These are phyloP conservation scores for Habropoda laboriosa DNA, from an alignment of 1,140 invertebrate genomes.

Conservation along the genomic window DNA sequence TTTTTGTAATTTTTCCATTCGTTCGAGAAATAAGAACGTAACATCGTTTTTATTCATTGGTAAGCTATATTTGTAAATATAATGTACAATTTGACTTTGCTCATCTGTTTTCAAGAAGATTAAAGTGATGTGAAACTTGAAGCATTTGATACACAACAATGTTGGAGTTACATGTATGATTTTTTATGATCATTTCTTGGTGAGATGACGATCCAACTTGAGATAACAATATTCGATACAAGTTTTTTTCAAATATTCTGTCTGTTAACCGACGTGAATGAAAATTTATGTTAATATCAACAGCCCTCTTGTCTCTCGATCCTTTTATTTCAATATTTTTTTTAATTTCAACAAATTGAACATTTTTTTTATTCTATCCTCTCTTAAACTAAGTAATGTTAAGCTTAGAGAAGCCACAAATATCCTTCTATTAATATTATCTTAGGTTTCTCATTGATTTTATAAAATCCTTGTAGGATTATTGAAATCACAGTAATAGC, in stretches of 20 bases:
- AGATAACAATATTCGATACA: background rate
- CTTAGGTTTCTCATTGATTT: constrained; percentile 1
- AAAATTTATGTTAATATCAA: constrained; percentile 6
- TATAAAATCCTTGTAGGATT: constrained; percentile 48
- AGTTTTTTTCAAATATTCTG: background rate
- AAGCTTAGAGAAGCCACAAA: background rate
- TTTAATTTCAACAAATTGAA: background rate
- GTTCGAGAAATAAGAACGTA: background rate
- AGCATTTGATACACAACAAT: background rate
- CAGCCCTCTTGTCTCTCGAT: background rate
- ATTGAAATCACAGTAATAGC: constrained; percentile 58
- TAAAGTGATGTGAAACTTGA: too few species aligned
- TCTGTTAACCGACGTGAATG: background rate
- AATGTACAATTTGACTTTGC: too few species aligned
- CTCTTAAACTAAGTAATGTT: background rate
- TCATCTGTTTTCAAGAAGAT: background rate
- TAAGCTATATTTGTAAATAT: background rate
- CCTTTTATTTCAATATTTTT: background rate
- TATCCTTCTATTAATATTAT: background rate
- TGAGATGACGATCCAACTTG: background rate
- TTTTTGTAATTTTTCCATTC: background rate
- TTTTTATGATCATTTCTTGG: background rate
- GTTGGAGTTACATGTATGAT: background rate
- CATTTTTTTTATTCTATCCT: background rate
- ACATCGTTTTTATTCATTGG: too few species aligned